Base-by-base conservation (phyloP, 2,797 vertebrate species). In the Brotula barbata region DNA sequence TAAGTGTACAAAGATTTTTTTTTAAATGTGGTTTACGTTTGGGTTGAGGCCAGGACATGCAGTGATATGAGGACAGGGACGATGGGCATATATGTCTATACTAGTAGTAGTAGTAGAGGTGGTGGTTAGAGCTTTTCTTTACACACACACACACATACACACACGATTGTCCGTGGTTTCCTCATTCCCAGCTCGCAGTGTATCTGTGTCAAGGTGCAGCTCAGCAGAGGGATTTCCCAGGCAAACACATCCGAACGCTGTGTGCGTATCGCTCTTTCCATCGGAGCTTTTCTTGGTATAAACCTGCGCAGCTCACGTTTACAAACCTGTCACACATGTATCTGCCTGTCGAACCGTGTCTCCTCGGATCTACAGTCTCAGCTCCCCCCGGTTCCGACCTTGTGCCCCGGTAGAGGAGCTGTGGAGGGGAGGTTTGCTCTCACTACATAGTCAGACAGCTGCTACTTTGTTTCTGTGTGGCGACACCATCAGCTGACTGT, bases 271-370 rank as follows among this genome's bases (percentile, higher is more conserved):
- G 21, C 13, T 20, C 23, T 42, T 45, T 13, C 21, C n/a, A 33
- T 36, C 1, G 7, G 7, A 8, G 25, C 25, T 17, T 51, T 20
- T 46, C 13, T 48, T 17, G 23, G 31, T 2, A 12, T 41, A 11
- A 10, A 25, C 41, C n/a, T n/a, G n/a, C n/a, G n/a, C n/a, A 67
- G 59, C 65, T 68, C 41, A 31, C 61, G 34, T 59, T 64, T 43
- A 85, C 84, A 83, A 87, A 87, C 81, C 82, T 82, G 78, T 19
- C 48, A 39, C 33, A 7, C 25, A n/a, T n/a, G 39, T 39, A 55
- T 78, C 61, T 58, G 48, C 49, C 22, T 59, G 67, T 41, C 52
- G 68, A 43, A n/a, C 25, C 61, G 43, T 19, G 45, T 66, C 36
- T 73, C 73, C 54, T 57, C 76, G 42, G 62, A 37, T 56, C 16